Evolutionary conservation across 2,888 invertebrate genomes (phyloP).

Genomic region (Stegophylla sp.): DNA sequence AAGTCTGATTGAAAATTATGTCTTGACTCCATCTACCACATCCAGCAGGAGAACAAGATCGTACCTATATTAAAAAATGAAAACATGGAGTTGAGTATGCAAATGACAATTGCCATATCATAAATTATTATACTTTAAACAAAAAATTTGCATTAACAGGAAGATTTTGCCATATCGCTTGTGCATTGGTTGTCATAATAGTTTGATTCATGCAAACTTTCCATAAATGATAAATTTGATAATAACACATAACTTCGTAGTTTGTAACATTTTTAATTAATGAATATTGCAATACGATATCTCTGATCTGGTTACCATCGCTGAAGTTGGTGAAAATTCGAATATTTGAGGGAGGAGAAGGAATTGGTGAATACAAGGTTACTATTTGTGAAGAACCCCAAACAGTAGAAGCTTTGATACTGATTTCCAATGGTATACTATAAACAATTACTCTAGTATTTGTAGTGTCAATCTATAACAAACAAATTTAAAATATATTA

Average conservation of each 20-base stretch:
- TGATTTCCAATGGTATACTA: slow-evolving; percentile 72
- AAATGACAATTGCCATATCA: neutral
- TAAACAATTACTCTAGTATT: slow-evolving; percentile 50
- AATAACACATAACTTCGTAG: slow-evolving; percentile 39
- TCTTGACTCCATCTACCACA: slow-evolving; percentile 75
- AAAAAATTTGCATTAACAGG: slow-evolving; percentile 1
- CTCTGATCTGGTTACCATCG: slow-evolving; percentile 8
- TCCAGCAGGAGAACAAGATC: slow-evolving; percentile 81
- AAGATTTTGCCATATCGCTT: slow-evolving; percentile 32
- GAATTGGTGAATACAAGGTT: slow-evolving; percentile 76
- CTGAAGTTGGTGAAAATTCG: slow-evolving; percentile 73
- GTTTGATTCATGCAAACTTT: slow-evolving; percentile 8
- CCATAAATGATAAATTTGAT: neutral
- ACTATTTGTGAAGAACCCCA: slow-evolving; percentile 80
- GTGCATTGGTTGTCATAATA: slow-evolving; percentile 15
- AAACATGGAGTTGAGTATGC: too few species aligned
- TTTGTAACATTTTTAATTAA: slow-evolving; percentile 29
- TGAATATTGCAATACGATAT: slow-evolving; percentile 48
- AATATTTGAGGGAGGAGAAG: slow-evolving; percentile 76
- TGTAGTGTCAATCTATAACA: slow-evolving; percentile 54
- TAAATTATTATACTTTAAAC: slow-evolving; percentile 39
- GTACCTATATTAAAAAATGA: slow-evolving; percentile 70
- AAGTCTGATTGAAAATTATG: slow-evolving; percentile 65
- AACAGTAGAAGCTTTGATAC: slow-evolving; percentile 81
- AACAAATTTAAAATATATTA: too few species aligned